These are phyloP conservation scores for Brenthis daphne DNA, from an alignment of 2,888 invertebrate species.

Conservation along the genomic window DNA sequence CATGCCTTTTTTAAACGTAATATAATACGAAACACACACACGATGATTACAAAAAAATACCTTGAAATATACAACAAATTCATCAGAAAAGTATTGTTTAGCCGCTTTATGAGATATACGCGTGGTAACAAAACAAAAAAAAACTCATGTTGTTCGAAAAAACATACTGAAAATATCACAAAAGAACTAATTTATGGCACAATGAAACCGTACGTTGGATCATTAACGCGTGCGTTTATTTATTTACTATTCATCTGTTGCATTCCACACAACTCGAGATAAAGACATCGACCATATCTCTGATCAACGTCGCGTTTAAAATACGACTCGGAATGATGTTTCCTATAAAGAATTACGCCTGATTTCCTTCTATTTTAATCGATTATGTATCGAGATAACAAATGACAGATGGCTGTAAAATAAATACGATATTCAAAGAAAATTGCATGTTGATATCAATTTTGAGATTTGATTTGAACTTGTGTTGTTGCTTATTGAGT, in stretches of 20 bases:
- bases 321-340: not conserved
- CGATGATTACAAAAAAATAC: not conserved
- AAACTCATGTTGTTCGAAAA: not conserved
- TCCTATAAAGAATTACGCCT: not conserved
- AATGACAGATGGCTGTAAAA: not conserved
- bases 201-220: constrained; percentile 17
- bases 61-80: constrained; percentile 4
- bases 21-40: too few species aligned
- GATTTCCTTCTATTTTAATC: not conserved
- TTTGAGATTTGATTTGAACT: not conserved
- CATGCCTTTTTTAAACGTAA: too few species aligned
- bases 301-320: not conserved
- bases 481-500: too few species aligned
- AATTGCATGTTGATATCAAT: not conserved
- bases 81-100: not conserved
- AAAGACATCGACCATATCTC: not conserved
- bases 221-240: constrained; percentile 16
- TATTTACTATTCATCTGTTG: constrained; percentile 14
- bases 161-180: not conserved
- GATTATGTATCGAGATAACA: not conserved
- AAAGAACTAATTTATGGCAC: constrained; percentile 21
- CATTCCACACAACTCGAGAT: constrained; percentile 9
- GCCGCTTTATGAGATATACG: not conserved
- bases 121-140: not conserved
- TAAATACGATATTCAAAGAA: not conserved